Percentiles rank a stretch among this genome's conserved stretches.
phyloP scores from a whole-genome alignment of 2,888 invertebrate genomes.

The Tetrapedia diversipes region DNA sequence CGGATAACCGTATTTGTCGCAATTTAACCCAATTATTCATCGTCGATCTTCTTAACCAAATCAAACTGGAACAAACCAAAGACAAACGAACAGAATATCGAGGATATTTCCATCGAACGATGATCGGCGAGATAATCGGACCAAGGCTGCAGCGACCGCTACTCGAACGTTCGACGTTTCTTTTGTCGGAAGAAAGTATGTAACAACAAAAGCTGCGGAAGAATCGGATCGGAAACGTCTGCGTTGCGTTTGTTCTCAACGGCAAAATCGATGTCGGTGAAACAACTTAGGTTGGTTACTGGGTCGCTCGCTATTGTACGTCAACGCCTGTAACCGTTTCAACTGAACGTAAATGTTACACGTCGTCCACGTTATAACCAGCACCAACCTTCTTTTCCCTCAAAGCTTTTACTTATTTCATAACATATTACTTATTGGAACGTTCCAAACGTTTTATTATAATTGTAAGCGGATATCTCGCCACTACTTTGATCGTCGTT shows the following conservation, averaged over 20 bases:
- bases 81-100: background rate
- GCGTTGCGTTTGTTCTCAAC: constrained; percentile 46
- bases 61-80: constrained; percentile 1
- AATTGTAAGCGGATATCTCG: too few species aligned
- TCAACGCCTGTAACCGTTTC: constrained; percentile 48
- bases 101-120: background rate
- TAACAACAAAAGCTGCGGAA: constrained; percentile 10
- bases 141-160: background rate
- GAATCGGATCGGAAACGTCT: constrained; percentile 50
- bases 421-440: background rate
- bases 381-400: background rate
- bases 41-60: constrained; percentile 25
- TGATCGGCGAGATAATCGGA: background rate
- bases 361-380: constrained; percentile 3
- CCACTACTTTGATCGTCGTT: background rate
- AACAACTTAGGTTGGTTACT: constrained; percentile 63
- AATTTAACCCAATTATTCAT: constrained; percentile 36
- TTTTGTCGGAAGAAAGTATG: constrained; percentile 8
- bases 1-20: constrained; percentile 29
- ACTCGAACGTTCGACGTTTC: background rate
- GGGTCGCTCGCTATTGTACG: constrained; percentile 59
- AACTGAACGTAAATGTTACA: constrained; percentile 39
- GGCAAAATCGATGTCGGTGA: constrained; percentile 59
- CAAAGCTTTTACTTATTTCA: background rate
- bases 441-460: too few species aligned